These are phyloP conservation scores for Tinea semifulvella DNA, from an alignment of 2,888 invertebrate genomes.

Conservation along the genomic window DNA sequence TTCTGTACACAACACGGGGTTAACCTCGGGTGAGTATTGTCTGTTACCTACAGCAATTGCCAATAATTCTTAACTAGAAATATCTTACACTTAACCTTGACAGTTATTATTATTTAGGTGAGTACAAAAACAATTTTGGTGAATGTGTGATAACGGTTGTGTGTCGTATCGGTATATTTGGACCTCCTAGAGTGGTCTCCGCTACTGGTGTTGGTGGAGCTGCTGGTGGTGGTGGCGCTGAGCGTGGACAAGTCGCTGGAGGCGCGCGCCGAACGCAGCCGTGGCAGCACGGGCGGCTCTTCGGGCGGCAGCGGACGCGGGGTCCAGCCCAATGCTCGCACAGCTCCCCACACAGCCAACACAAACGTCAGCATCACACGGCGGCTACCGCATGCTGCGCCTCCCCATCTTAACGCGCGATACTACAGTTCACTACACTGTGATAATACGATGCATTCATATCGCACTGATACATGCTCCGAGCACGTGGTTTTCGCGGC, in stretches of 20 bases:
- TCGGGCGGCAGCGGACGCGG: conserved; percentile 44
- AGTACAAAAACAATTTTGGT: neutral
- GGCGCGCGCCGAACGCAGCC: conserved; percentile 56
- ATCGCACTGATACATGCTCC: conserved; percentile 1
- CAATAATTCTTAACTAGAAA: conserved; percentile 13
- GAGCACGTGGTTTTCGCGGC: conserved; percentile 7
- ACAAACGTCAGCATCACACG: conserved; percentile 67
- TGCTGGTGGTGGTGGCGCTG: conserved; percentile 53
- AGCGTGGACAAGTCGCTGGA: conserved; percentile 60
- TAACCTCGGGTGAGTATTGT: conserved; percentile 9
- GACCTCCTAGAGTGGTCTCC: conserved; percentile 56
- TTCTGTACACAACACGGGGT: conserved; percentile 4
- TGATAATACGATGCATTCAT: neutral
- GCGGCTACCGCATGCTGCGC: conserved; percentile 18
- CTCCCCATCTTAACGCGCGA: conserved; percentile 32
- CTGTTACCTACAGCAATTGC: conserved; percentile 14
- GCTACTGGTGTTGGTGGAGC: conserved; percentile 52
- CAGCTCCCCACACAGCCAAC: conserved; percentile 70
- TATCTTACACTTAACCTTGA: conserved; percentile 9
- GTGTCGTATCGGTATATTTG: conserved; percentile 2
- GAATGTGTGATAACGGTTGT: neutral
- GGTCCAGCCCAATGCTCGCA: conserved; percentile 58
- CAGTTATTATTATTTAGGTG: neutral
- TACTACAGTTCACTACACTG: conserved; percentile 27
- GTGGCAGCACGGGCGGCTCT: conserved; percentile 50